phyloP scores from a whole-genome alignment of 2,888 invertebrate species.

The Eupithecia subumbrata region DNA sequence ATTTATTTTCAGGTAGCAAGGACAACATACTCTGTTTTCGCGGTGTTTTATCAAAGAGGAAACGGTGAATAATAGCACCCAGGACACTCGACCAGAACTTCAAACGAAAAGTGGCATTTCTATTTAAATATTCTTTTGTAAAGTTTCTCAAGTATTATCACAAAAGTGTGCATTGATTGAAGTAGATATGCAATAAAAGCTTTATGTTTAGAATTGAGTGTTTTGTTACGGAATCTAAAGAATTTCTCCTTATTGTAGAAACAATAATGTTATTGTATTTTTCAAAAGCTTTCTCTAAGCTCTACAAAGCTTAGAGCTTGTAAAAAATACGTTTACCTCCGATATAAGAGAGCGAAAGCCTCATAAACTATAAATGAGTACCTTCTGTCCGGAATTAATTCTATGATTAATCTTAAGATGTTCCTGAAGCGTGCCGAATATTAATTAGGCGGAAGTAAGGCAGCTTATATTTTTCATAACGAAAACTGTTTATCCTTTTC shows the following conservation, averaged over 20 bases:
- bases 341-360: neutral
- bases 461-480: neutral
- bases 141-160: neutral
- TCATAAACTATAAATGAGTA: conserved; percentile 5
- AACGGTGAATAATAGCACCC: conserved; percentile 42
- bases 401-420: conserved; percentile 15
- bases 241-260: neutral
- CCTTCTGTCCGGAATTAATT: neutral
- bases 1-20: conserved; percentile 66
- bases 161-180: neutral
- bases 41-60: conserved; percentile 74
- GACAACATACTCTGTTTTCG: conserved; percentile 76
- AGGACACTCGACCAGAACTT: conserved; percentile 3
- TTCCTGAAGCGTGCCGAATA: neutral
- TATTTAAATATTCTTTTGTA: neutral
- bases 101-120: neutral
- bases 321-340: neutral
- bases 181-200: neutral
- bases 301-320: neutral
- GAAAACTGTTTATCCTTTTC: neutral
- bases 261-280: neutral
- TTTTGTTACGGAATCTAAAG: neutral
- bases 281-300: neutral
- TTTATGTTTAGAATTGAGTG: neutral
- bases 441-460: conserved; percentile 10